Conservation (phyloP, 2,888 invertebrate species). For the Pseudanteris insignis region DNA sequence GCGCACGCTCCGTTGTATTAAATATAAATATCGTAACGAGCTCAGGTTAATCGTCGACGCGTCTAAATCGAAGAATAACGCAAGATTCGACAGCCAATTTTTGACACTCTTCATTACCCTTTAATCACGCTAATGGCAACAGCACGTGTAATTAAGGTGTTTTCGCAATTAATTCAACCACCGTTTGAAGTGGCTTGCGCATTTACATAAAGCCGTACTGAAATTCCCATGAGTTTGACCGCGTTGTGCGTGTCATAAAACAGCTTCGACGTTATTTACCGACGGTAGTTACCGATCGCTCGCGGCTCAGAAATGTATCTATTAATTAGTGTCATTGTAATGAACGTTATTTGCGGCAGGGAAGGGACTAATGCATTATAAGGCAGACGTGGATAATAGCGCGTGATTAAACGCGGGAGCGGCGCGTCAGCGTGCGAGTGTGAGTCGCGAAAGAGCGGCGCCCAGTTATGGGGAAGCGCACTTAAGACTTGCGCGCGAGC, state of each 20-base stretch:
- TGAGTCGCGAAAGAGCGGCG: slow-evolving; percentile 29
- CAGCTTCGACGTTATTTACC: slow-evolving; percentile 9
- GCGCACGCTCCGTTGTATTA: no score
- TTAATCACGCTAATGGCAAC: slow-evolving; percentile 13
- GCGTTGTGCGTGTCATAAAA: slow-evolving; percentile 24
- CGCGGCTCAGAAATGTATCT: slow-evolving; percentile 30
- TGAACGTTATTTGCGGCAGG: slow-evolving; percentile 26
- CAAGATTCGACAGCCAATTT: no score
- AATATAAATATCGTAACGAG: no score
- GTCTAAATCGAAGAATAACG: no score
- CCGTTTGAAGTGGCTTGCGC: slow-evolving; percentile 11
- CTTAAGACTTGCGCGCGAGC: slow-evolving; percentile 46
- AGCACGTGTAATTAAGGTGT: slow-evolving; percentile 6
- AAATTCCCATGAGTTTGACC: slow-evolving; percentile 9
- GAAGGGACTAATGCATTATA: slow-evolving; percentile 42
- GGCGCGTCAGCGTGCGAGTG: slow-evolving; percentile 29
- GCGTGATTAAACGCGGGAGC: slow-evolving; percentile 36
- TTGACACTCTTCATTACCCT: no score
- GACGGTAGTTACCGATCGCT: slow-evolving; percentile 2
- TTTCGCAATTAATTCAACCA: slow-evolving; percentile 14
- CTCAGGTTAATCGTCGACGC: no score
- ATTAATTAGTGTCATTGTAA: slow-evolving; percentile 41
- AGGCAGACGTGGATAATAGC: slow-evolving; percentile 33
- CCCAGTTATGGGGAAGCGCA: slow-evolving; percentile 27
- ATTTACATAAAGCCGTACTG: slow-evolving; percentile 6